Evolutionary conservation across 2,113 vertebrate species (phyloP).

Genomic region (Lampris megalopsis): DNA sequence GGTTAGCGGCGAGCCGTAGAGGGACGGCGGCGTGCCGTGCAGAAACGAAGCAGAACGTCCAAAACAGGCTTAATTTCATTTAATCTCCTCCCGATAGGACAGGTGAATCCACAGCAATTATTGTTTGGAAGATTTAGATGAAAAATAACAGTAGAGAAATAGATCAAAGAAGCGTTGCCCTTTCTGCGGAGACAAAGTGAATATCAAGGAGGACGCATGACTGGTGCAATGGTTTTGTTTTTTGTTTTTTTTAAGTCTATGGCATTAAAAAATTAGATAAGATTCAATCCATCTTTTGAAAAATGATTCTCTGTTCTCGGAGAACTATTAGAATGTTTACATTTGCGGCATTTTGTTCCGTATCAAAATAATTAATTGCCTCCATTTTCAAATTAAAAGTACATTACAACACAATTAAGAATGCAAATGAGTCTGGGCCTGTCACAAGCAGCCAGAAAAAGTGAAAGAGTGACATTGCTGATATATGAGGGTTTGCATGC

Average conservation of each 20-base stretch:
- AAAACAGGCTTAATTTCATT: slow-evolving; percentile 77
- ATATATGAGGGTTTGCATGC: slow-evolving; percentile 67
- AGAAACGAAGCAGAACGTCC: slow-evolving; percentile 53
- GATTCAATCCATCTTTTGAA: slow-evolving; percentile 81
- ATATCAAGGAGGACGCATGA: slow-evolving; percentile 76
- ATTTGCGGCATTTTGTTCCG: slow-evolving; percentile 83
- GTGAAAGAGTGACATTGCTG: slow-evolving; percentile 72
- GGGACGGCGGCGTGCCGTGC: slow-evolving; percentile 25
- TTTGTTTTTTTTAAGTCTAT: slow-evolving; percentile 11
- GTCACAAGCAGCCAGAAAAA: slow-evolving; percentile 70
- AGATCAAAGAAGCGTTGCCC: slow-evolving; percentile 71
- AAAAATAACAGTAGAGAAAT: slow-evolving; percentile 67
- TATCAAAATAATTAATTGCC: slow-evolving; percentile 86
- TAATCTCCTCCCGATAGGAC: slow-evolving; percentile 76
- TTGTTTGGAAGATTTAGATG: slow-evolving; percentile 72
- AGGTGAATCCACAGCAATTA: slow-evolving; percentile 77
- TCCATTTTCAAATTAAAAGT: slow-evolving; percentile 86
- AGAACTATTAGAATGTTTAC: slow-evolving; percentile 87
- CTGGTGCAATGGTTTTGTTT: slow-evolving; percentile 56
- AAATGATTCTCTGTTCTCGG: slow-evolving; percentile 77
- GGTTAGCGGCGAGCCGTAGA: slow-evolving; percentile 30
- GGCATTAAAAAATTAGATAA: slow-evolving; percentile 76
- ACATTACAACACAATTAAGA: slow-evolving; percentile 86
- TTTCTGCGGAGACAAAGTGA: slow-evolving; percentile 70
- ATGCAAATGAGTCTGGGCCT: slow-evolving; percentile 82